Evolutionary conservation across 2,888 invertebrate species (phyloP).

Genomic region (Rotaria sp.): DNA sequence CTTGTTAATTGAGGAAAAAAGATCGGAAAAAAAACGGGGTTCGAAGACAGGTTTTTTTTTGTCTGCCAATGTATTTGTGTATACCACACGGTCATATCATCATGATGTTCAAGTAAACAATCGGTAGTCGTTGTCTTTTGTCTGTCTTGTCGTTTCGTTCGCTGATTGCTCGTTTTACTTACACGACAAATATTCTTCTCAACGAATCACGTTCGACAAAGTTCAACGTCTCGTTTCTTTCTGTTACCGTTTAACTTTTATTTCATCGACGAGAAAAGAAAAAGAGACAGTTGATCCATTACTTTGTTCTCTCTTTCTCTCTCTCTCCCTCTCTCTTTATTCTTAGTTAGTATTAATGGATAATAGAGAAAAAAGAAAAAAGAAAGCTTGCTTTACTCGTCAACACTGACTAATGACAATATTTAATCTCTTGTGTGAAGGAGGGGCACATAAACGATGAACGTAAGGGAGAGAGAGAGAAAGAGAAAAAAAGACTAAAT

Average conservation of each 20-base stretch:
- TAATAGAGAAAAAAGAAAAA: not conserved
- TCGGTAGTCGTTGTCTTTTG: not conserved
- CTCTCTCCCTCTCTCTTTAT: not conserved
- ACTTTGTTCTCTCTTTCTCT: not conserved
- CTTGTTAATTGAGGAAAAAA: not conserved
- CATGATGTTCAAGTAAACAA: conserved; percentile 13
- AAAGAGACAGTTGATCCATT: not conserved
- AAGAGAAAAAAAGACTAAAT: not conserved
- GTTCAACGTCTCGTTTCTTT: conserved; percentile 18
- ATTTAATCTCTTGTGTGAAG: conserved; percentile 19
- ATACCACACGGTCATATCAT: not conserved
- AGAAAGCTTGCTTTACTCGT: not conserved
- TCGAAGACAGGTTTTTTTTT: not conserved
- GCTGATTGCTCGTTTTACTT: conserved; percentile 21
- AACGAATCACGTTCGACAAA: conserved; percentile 18
- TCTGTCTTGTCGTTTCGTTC: conserved; percentile 22
- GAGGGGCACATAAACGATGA: not conserved
- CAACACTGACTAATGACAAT: conserved; percentile 2
- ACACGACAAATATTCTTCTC: conserved; percentile 3
- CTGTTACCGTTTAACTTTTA: not conserved
- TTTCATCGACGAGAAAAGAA: not conserved
- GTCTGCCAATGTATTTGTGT: not conserved
- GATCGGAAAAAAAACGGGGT: not conserved
- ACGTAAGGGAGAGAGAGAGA: not conserved
- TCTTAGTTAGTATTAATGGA: not conserved